Base-by-base conservation (phyloP, 1,140 invertebrate species). In the Odontomachus brunneus region DNA sequence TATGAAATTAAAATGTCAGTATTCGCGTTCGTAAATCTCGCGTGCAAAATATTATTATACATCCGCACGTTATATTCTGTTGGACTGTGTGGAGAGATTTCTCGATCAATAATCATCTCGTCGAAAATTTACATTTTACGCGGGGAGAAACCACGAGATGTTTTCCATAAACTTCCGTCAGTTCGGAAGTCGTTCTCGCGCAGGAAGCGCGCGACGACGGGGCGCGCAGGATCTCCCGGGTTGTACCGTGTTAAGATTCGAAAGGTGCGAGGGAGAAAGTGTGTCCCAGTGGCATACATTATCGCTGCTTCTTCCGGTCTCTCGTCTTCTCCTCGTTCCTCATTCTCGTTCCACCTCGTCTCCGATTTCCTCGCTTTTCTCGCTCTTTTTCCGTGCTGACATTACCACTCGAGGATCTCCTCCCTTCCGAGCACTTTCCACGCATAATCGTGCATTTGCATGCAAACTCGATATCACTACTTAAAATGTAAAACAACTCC, bases 401-500 rank as follows among this genome's bases (percentile, higher is more conserved):
- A 75, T 84, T 82, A 53, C 66, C 82, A 14, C 49, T 22, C 81
- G 55, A 53, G 57, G 53, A 57, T 74, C 67, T 33, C 82, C 85
- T 75, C 62, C 57, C 59, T 86, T 82, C 53, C 62, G 69, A 38
- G 24, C 60, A 75, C 53, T 83, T 82, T 87, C 69, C 88, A 82
- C 89, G 88, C 86, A 92, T 93, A 93, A 94, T 93, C 90, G 90
- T 90, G 87, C 84, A 94, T 94, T 94, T 93, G 91, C 92, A 94
- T 93, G 91, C 92, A 94, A 94, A 93, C 90, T 93, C 90, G 91
- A 94, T 93, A 93, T 94, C 90, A 93, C 92, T 93, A 92, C 92
- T 93, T 92, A 94, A 93, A 93, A 94, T 94, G 92, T 93, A 93
- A 93, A 93, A 93, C 92, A 93, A 93, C 92, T 87, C 90, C 69